Evolutionary conservation across 2,113 vertebrate genomes (phyloP).

Genomic region (Chlamydotis undulata): DNA sequence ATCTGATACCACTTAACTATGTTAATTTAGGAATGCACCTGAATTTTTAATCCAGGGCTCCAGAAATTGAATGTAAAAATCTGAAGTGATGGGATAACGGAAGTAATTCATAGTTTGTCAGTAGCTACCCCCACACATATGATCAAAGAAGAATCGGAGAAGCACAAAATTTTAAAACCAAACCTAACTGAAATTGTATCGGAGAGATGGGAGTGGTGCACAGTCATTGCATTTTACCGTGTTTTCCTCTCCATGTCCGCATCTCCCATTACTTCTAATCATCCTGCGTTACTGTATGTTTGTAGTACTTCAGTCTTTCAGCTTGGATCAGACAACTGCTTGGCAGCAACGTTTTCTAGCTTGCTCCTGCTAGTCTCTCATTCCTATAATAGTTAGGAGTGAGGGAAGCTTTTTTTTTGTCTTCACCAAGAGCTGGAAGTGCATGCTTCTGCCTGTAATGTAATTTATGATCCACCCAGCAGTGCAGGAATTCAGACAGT

Average conservation of each 20-base stretch:
- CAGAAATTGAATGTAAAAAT: background rate
- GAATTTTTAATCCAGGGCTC: background rate
- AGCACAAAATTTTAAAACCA: background rate
- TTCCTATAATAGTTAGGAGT: background rate
- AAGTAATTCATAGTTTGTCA: background rate
- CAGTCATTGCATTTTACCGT: background rate
- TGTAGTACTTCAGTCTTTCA: rapidly evolving
- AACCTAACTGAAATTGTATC: background rate
- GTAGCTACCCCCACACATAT: background rate
- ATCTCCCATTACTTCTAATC: rapidly evolving
- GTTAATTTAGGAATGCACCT: background rate
- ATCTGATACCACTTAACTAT: conserved; percentile 21
- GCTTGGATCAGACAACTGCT: background rate
- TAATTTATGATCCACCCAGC: background rate
- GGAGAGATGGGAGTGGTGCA: background rate
- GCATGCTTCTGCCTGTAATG: background rate
- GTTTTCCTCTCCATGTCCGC: background rate
- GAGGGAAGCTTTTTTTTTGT: background rate
- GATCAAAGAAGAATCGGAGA: background rate
- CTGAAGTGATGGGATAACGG: background rate
- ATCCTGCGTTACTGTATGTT: rapidly evolving
- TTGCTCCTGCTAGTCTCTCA: background rate
- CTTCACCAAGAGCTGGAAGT: background rate
- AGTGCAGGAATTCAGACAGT: background rate
- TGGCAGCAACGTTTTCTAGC: background rate